A percentile compares a stretch with the other conserved stretches of the same genome.
These are phyloP conservation scores for Holacanthus passer DNA, from an alignment of 2,113 vertebrate species.

Conservation along the genomic window DNA sequence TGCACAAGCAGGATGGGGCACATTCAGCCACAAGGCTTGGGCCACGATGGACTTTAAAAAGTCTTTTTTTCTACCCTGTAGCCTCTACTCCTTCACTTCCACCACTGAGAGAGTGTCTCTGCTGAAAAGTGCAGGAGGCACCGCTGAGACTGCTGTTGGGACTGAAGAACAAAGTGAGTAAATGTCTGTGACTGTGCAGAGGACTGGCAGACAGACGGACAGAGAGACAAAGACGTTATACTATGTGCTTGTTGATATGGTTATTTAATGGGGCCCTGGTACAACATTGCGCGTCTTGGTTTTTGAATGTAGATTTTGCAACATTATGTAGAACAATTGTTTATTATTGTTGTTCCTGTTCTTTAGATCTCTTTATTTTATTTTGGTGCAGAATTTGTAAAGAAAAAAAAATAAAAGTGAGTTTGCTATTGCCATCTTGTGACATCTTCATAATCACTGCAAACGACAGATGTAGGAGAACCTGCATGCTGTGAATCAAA, in stretches of 20 bases:
- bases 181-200: slow-evolving; percentile 39
- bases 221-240: slow-evolving; percentile 60
- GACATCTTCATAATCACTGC: slow-evolving; percentile 50
- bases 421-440: slow-evolving; percentile 60
- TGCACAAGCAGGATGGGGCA: slow-evolving; percentile 80
- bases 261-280: slow-evolving; percentile 81
- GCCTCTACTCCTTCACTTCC: slow-evolving; percentile 61
- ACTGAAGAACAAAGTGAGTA: slow-evolving; percentile 54
- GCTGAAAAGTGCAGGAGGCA: slow-evolving; percentile 61
- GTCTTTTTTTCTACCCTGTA: slow-evolving; percentile 44
- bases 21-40: slow-evolving; percentile 68
- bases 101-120: slow-evolving; percentile 55
- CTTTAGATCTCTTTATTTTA: slow-evolving; percentile 77
- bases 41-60: slow-evolving; percentile 68
- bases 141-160: slow-evolving; percentile 65
- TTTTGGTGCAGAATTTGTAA: slow-evolving; percentile 72
- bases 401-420: slow-evolving; percentile 58
- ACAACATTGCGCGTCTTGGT: slow-evolving; percentile 78
- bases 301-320: slow-evolving; percentile 86
- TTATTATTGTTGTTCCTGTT: slow-evolving; percentile 80
- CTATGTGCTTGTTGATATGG: slow-evolving; percentile 73
- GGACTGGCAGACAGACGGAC: slow-evolving; percentile 54
- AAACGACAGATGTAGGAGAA: slow-evolving; percentile 34
- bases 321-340: slow-evolving; percentile 84
- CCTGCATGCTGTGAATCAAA: slow-evolving; percentile 65